Evolutionary conservation across 2,113 vertebrate species (phyloP), one percentile per base, ranked within the genome.

Genomic region (Oncorhynchus keta): DNA sequence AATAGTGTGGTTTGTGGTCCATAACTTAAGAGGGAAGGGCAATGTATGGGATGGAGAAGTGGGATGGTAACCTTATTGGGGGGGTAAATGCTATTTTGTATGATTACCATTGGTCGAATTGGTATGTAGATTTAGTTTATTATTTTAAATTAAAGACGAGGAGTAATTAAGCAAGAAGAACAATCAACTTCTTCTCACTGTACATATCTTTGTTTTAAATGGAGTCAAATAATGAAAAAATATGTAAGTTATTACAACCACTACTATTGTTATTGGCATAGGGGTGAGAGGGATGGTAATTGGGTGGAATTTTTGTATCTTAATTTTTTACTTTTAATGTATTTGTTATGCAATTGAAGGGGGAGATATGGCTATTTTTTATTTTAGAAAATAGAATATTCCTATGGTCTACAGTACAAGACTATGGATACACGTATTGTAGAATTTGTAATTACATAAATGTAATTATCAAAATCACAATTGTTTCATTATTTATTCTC

Each of bases 401-500:
- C 87, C 39, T 45, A 11, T 80, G 81, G 88, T 90, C 88, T 11
- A 45, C 9, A 45, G 39, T 87, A 76, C 80, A 84, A 87, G 87
- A 87, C 76, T 70, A 90, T 84, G 88, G 87, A 90, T 86, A 90
- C 82, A 84, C 84, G 87, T 92, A 92, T 91, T 91, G 92, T 89
- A 94, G 90, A 93, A 88, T 91, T 93, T 93, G 92, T 91, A 93
- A 93, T 92, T 90, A 88, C 89, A 92, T 91, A 92, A 91, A 91
- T 92, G 89, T 92, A 92, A 85, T 82, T 89, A 92, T 88, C 88
- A 80, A 78, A 85, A 88, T 87, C 86, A 87, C 81, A 88, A 88
- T 87, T 20, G 88, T 90, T 92, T 92, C 89, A 92, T 90, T 93
- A 93, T 94, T 94, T 94, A 93, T 93, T 94, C 90, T 93, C 89